Base-by-base conservation (phyloP, 2,113 vertebrate genomes). In the Takifugu bimaculatus region DNA sequence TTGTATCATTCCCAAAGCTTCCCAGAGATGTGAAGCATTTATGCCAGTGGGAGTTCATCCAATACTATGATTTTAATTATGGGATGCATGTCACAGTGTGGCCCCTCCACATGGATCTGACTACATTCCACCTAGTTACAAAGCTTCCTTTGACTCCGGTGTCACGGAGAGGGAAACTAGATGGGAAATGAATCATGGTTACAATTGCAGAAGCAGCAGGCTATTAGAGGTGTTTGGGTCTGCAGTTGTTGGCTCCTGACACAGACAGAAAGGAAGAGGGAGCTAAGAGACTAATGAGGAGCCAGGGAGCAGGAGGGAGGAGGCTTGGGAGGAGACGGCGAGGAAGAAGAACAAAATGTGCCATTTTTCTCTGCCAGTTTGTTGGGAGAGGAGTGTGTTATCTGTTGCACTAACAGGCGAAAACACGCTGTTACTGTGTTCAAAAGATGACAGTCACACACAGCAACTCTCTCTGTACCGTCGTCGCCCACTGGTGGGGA, bases 151-250 rank as follows among this genome's bases (percentile, higher is more conserved):
- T 28, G 70, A 83, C 75, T 68, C 60, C 12, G 50, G 78, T 70
- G 55, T 4, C 78, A 49, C 63, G 20, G 20, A 20, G 20, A 20
- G 20, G 20, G 20, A 32, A 77, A 73, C 59, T 3, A 79, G 62
- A 71, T 81, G 81, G 82, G 72, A 69, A 87, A 88, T 81, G 72
- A 83, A 84, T 86, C 81, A 86, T 79, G 62, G 78, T 70, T 82
- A 81, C 82, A 83, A 84, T 80, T 62, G 75, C 64, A 84, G 78
- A 82, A 86, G 78, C 77, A 87, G 79, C 56, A 77, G 72, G 77
- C 55, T 50, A 84, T 82, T 71, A 82, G 83, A 88, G 78, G 79
- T 35, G 67, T 66, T 74, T 25, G 53, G 58, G 26, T 59, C 74
- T 60, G 60, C 54, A 70, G 79, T 78, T 65, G 65, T 65, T 72